Percentiles rank a stretch among this genome's conserved stretches.
Conservation (phyloP, 2,113 vertebrate genomes). For the Channa argus region DNA sequence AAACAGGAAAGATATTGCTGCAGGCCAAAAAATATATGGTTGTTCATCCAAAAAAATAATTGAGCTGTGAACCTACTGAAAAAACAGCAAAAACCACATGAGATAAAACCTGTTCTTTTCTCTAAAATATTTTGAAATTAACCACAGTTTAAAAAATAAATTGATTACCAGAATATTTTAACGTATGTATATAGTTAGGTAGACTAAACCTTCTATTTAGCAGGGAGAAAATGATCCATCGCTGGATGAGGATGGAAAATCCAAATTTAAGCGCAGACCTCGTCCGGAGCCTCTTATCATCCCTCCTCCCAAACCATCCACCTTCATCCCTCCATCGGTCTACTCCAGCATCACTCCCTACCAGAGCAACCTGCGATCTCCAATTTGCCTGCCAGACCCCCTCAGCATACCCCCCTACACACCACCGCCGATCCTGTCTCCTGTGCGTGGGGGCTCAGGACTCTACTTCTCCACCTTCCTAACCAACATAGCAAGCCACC, state of each 20-base stretch:
- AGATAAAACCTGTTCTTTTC: too few relatives aligned
- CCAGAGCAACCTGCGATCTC: slow-evolving; percentile 97
- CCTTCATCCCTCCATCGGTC: slow-evolving; percentile 91
- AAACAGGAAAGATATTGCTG: too few relatives aligned
- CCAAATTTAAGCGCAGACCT: slow-evolving; percentile 92
- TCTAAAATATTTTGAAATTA: too few relatives aligned
- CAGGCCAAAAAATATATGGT: too few relatives aligned
- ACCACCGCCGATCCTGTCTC: slow-evolving; percentile 96
- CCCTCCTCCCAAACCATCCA: slow-evolving; percentile 92
- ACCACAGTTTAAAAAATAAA: too few relatives aligned
- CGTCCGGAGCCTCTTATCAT: slow-evolving; percentile 97
- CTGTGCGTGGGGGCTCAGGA: slow-evolving; percentile 94
- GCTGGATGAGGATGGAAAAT: slow-evolving; percentile 85
- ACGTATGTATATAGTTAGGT: too few relatives aligned
- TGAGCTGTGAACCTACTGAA: too few relatives aligned
- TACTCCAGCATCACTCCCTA: slow-evolving; percentile 94
- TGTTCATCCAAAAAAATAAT: too few relatives aligned
- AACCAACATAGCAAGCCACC: slow-evolving; percentile 86
- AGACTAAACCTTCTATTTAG: slow-evolving; percentile 30
- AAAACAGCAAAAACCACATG: too few relatives aligned
- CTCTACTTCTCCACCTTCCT: slow-evolving; percentile 98
- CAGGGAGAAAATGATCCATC: slow-evolving; percentile 69
- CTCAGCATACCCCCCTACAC: slow-evolving; percentile 94
- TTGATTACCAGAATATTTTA: too few relatives aligned
- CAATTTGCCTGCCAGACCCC: slow-evolving; percentile 90